These are phyloP conservation scores for Ips typographus DNA, from an alignment of 1,140 invertebrate species.

Conservation along the genomic window DNA sequence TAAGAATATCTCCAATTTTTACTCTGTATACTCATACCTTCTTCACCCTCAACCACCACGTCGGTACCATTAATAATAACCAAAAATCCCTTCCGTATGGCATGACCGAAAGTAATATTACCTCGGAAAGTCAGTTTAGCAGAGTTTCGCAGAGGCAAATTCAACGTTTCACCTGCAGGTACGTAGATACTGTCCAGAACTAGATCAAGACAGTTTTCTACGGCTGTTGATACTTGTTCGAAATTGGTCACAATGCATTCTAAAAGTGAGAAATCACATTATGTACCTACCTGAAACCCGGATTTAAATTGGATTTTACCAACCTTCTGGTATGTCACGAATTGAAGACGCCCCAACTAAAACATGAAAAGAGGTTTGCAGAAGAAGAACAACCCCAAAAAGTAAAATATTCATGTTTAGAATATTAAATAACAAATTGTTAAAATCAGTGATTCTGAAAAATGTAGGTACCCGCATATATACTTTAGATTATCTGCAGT, in stretches of 20 bases:
- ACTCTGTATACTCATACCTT: background rate
- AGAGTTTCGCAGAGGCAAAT: conserved; percentile 92
- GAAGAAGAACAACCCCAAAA: too few relatives aligned
- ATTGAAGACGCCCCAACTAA: too few relatives aligned
- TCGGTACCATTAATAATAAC: conserved; percentile 10
- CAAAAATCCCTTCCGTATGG: conserved; percentile 14
- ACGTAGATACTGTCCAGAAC: conserved; percentile 11
- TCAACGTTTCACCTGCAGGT: conserved; percentile 79
- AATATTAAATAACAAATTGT: too few relatives aligned
- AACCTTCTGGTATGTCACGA: too few relatives aligned
- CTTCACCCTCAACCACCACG: conserved; percentile 5
- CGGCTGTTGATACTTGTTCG: background rate
- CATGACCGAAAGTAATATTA: conserved; percentile 17
- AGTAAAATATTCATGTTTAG: too few relatives aligned
- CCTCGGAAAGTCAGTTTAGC: conserved; percentile 14
- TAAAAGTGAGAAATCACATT: background rate
- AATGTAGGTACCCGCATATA: too few relatives aligned
- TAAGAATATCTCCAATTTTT: too few relatives aligned
- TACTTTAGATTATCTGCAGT: too few relatives aligned
- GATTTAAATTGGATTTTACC: too few relatives aligned
- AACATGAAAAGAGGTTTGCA: too few relatives aligned
- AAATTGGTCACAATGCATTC: conserved; percentile 11
- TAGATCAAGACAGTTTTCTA: conserved; percentile 7
- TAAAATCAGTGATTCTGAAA: too few relatives aligned
- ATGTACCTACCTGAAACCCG: background rate